Evolutionary conservation across 2,888 invertebrate species (phyloP), one percentile per base, ranked within the genome.

Genomic region (Macropis europaea): DNA sequence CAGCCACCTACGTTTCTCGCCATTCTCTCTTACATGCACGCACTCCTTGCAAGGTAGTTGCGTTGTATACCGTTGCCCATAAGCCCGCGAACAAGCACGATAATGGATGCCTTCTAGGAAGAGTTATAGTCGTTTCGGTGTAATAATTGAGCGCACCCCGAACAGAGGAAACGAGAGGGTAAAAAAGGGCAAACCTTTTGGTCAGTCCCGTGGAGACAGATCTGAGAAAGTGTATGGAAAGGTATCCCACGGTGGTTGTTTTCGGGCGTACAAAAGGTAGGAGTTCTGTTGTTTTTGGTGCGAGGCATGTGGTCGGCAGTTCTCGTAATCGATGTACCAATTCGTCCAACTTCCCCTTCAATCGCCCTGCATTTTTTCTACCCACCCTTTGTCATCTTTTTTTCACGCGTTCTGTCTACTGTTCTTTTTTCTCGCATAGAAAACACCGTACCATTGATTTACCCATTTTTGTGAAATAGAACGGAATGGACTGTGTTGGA

Each of bases 41-140:
- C n/a, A n/a, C n/a, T n/a, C n/a, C n/a, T 42, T 45, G 22, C 59
- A 71, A 69, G 73, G 64, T 63, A 75, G 59, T 67, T 38, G 71
- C 61, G 73, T 53, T 53, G 59, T 61, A 47, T 34, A 60, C 71
- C 61, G 56, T 61, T 72, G 76, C 64, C 79, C 79, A 75, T 84
- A 84, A 84, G 83, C 79, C 79, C 78, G 77, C 79, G 79, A 82
- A 86, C 84, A 84, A 85, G 86, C 86, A 82, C 76, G 79, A 77
- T 87, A 87, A 87, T 87, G 82, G 87, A 84, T 83, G 82, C 77
- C 81, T 84, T 85, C 83, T 75, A 76, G 79, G 86, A 84, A 86
- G 84, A 86, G 84, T 85, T 84, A 82, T 82, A 79, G 81, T 80
- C 75, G 73, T 77, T 73, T 73, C 80, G 76, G 74, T 77, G 80